These are phyloP conservation scores for Butorides virescens DNA, from an alignment of 2,113 vertebrate species.

Conservation along the genomic window DNA sequence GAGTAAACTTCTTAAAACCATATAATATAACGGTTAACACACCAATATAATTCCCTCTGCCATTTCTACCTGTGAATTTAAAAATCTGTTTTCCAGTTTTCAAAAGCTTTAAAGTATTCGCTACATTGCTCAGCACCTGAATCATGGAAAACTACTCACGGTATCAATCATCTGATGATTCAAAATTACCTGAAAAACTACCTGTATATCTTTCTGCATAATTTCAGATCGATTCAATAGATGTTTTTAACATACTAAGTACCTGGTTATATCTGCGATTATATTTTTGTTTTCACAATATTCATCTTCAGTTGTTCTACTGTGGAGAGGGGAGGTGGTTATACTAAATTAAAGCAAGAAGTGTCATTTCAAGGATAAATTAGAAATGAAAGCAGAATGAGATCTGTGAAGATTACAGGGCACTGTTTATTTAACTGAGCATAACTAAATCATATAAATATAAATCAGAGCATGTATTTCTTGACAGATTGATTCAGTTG, in stretches of 20 bases:
- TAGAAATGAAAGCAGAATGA: not conserved
- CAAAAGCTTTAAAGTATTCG: not conserved
- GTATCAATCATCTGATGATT: not conserved
- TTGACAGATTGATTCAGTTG: not conserved
- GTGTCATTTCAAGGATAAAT: not conserved
- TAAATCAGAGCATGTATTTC: not conserved
- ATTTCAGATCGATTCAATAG: not conserved
- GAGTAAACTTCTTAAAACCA: not conserved
- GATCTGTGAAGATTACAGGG: not conserved
- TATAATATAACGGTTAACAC: not conserved
- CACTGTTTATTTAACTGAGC: not conserved
- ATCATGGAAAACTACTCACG: not conserved
- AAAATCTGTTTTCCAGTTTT: not conserved
- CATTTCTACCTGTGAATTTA: not conserved
- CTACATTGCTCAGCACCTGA: not conserved
- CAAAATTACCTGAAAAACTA: not conserved
- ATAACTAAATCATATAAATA: conserved; percentile 13
- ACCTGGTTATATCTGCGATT: not conserved
- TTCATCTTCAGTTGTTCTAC: not conserved
- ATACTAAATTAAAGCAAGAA: not conserved
- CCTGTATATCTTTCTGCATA: not conserved
- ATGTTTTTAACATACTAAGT: not conserved
- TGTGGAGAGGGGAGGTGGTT: not conserved
- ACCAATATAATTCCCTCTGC: not conserved
- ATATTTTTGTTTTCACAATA: not conserved